phyloP scores from a whole-genome alignment of 2,888 invertebrate species.

The Trachelus tabidus region DNA sequence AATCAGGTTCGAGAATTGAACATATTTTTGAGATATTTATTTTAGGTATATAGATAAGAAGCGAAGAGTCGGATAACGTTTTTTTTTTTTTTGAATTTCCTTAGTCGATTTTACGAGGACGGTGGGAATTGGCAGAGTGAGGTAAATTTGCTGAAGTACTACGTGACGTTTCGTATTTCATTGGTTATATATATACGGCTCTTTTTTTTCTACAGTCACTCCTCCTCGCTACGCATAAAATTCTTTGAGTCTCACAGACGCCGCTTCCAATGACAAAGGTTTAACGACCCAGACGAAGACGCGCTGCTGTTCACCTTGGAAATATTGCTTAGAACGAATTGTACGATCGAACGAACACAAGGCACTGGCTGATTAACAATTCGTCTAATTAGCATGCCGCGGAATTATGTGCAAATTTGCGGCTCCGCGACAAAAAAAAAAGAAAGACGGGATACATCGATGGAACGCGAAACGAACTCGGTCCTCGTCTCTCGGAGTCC shows the following conservation, averaged over 20 bases:
- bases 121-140: neutral
- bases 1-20: neutral
- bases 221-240: neutral
- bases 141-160: neutral
- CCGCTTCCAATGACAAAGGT: neutral
- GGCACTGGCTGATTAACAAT: slow-evolving; percentile 17
- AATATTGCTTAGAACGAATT: neutral
- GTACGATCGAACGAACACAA: neutral
- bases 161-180: neutral
- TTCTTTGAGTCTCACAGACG: neutral
- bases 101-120: neutral
- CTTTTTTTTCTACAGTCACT: no score
- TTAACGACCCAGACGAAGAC: neutral
- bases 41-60: accelerated
- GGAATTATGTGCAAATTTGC: slow-evolving; percentile 36
- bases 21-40: no score
- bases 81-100: no score
- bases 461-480: slow-evolving; percentile 18
- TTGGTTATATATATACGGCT: no score
- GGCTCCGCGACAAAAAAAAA: slow-evolving; percentile 21
- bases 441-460: slow-evolving; percentile 7
- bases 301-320: neutral
- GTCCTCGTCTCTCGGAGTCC: slow-evolving; percentile 21
- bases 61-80: no score
- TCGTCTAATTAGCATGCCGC: slow-evolving; percentile 36